Conservation (phyloP, 1,140 invertebrate genomes). For the Orius insidiosus region DNA sequence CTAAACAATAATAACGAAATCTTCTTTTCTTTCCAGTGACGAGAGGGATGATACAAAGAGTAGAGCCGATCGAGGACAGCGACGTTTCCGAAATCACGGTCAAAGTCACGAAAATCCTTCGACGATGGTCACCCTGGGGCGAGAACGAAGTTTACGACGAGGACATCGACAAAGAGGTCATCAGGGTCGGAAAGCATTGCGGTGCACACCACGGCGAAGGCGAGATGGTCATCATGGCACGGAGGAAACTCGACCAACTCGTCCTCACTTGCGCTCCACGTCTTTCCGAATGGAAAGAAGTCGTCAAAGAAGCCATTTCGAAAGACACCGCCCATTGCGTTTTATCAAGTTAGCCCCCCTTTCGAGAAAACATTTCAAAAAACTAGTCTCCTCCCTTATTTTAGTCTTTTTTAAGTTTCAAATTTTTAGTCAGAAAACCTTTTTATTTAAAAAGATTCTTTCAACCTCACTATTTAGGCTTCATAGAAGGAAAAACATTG, state of each 20-base stretch:
- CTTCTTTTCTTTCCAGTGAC: slow-evolving; percentile 33
- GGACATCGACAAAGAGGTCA: background rate
- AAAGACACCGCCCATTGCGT: slow-evolving; percentile 46
- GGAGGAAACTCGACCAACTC: slow-evolving; percentile 48
- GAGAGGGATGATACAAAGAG: slow-evolving; percentile 44
- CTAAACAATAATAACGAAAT: background rate
- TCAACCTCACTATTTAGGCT: background rate
- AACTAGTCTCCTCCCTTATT: too few species aligned
- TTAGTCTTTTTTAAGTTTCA: background rate
- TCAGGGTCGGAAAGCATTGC: slow-evolving; percentile 42
- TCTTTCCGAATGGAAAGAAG: slow-evolving; percentile 43
- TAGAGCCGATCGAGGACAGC: slow-evolving; percentile 39
- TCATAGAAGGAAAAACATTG: background rate
- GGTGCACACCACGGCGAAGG: slow-evolving; percentile 49
- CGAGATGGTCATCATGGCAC: slow-evolving; percentile 63
- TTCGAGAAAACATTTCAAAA: background rate
- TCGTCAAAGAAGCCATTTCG: slow-evolving; percentile 36
- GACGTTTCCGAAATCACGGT: slow-evolving; percentile 46
- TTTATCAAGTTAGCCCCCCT: slow-evolving; percentile 28
- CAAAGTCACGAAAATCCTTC: slow-evolving; percentile 45
- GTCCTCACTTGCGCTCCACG: slow-evolving; percentile 53
- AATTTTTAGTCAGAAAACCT: background rate
- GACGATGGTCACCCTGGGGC: slow-evolving; percentile 27
- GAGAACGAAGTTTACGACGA: slow-evolving; percentile 21
- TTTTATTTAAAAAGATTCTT: too few species aligned